These are phyloP conservation scores for Cygnus atratus DNA, from an alignment of 2,113 vertebrate species.

Conservation along the genomic window DNA sequence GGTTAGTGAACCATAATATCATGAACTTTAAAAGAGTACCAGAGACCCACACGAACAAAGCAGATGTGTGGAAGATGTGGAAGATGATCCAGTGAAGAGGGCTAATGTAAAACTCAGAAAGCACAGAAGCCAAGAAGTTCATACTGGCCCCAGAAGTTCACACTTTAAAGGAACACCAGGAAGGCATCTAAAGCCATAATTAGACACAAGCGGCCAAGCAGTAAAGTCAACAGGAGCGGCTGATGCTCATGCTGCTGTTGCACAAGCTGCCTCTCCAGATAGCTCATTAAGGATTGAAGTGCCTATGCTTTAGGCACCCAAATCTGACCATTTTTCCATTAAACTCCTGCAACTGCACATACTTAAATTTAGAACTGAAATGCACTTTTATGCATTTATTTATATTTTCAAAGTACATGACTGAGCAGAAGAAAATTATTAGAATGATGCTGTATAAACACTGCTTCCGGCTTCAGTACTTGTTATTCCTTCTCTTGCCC, in stretches of 20 bases:
- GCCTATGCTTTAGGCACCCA: background rate
- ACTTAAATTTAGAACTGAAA: constrained; percentile 1
- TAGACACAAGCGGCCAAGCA: background rate
- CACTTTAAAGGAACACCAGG: background rate
- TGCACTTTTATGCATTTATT: background rate
- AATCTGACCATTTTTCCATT: background rate
- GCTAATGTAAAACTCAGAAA: background rate
- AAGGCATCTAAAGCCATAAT: background rate
- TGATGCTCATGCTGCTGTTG: background rate
- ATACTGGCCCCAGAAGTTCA: background rate
- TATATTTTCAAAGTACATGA: background rate
- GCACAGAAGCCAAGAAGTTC: background rate
- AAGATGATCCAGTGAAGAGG: background rate
- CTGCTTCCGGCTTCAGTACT: background rate
- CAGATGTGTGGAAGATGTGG: background rate
- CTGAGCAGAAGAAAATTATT: background rate
- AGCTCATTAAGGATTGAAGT: background rate
- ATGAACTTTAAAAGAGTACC: background rate
- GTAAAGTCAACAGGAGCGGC: background rate
- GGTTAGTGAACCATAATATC: background rate
- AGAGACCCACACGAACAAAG: background rate
- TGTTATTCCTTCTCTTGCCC: background rate
- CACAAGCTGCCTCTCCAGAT: background rate
- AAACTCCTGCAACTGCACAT: background rate
- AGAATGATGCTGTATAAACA: background rate